These are phyloP conservation scores for Burhinus oedicnemus DNA, from an alignment of 2,113 vertebrate genomes.

Conservation along the genomic window DNA sequence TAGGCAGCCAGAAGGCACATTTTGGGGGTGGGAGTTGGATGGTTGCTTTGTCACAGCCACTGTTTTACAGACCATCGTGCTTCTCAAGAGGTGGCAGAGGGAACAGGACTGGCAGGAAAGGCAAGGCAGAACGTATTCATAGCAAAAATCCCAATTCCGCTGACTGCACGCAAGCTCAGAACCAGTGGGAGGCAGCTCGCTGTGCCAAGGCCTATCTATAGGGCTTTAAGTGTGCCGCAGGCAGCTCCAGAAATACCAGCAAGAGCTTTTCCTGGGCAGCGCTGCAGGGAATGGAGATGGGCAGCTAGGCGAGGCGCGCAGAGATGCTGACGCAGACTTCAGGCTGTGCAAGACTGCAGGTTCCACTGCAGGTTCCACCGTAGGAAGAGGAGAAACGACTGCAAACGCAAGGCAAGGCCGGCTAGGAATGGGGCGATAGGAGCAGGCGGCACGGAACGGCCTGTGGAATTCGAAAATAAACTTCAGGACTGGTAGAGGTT, in stretches of 20 bases:
- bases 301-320: neutral
- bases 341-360: neutral
- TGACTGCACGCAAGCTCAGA: neutral
- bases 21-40: neutral
- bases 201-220: neutral
- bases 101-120: neutral
- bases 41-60: neutral
- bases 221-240: too few species aligned
- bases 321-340: fast-evolving
- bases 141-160: neutral
- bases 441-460: neutral
- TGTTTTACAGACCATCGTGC: fast-evolving
- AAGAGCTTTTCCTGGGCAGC: neutral
- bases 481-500: neutral
- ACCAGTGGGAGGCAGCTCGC: fast-evolving
- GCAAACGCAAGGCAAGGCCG: neutral
- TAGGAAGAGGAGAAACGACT: fast-evolving
- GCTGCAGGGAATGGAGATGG: neutral
- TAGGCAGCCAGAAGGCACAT: neutral
- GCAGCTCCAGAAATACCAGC: neutral
- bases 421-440: fast-evolving
- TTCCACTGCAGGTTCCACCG: neutral
- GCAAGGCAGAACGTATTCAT: neutral
- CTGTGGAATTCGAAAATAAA: neutral
- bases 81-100: neutral